Evolutionary conservation across 2,113 vertebrate genomes (phyloP).

Genomic region (Balaeniceps rex): DNA sequence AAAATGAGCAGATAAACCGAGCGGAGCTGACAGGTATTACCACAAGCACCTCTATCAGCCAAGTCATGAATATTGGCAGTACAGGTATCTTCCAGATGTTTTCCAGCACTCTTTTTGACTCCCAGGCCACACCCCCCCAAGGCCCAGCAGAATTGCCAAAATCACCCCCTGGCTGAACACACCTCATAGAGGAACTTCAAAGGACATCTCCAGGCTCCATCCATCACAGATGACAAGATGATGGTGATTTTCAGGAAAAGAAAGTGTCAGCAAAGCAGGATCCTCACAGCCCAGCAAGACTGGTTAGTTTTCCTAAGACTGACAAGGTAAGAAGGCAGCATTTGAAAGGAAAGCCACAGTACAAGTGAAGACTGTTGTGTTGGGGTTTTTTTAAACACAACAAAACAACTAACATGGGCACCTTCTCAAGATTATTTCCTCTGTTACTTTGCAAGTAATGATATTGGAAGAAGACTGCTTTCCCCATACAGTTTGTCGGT

Average conservation of each 20-base stretch:
- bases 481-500: background rate
- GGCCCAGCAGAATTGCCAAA: background rate
- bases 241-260: background rate
- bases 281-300: background rate
- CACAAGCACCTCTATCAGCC: background rate
- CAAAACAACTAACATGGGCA: background rate
- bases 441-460: background rate
- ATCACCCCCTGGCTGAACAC: background rate
- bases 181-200: background rate
- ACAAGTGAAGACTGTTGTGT: background rate
- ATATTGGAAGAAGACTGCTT: background rate
- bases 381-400: background rate
- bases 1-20: background rate
- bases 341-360: background rate
- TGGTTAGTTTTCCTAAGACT: background rate
- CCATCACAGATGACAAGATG: background rate
- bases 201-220: background rate
- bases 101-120: background rate
- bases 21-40: background rate
- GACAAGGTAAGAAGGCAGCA: background rate
- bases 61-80: background rate
- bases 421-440: background rate
- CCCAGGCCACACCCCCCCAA: background rate
- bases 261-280: background rate
- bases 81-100: background rate